Percentiles rank a stretch among this genome's conserved stretches.
These are phyloP conservation scores for Reticulitermes lucifugus DNA, from an alignment of 2,888 invertebrate genomes.

Conservation along the genomic window DNA sequence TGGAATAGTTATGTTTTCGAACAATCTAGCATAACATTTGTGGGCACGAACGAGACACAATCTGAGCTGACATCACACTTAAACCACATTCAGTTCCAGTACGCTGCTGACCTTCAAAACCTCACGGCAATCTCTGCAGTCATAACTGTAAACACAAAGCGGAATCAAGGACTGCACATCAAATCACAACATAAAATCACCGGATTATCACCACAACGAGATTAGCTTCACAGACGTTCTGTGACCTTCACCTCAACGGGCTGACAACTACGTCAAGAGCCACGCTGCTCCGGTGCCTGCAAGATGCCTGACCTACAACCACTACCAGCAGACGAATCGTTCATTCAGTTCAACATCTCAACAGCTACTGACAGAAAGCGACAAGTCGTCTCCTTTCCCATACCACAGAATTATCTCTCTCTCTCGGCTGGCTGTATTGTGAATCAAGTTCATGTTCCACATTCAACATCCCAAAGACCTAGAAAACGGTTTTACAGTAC, in stretches of 20 bases:
- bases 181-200: too few relatives aligned
- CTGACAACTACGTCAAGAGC: background rate
- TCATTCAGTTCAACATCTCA: conserved; percentile 27
- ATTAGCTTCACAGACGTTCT: background rate
- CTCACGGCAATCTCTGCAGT: too few relatives aligned
- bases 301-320: conserved; percentile 11
- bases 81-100: too few relatives aligned
- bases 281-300: background rate
- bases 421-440: background rate
- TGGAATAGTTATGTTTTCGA: too few relatives aligned
- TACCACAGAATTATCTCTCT: background rate
- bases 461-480: conserved; percentile 38
- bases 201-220: background rate
- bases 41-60: too few relatives aligned
- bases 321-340: background rate
- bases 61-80: too few relatives aligned
- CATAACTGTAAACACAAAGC: too few relatives aligned
- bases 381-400: background rate
- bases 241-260: background rate
- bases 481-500: conserved; percentile 3
- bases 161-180: too few relatives aligned
- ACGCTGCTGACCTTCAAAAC: too few relatives aligned
- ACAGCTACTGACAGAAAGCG: conserved; percentile 32
- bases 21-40: too few relatives aligned
- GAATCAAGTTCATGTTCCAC: conserved; percentile 41